A percentile compares a stretch with the other conserved stretches of the same genome.
Evolutionary conservation across 2,113 vertebrate genomes (phyloP).

Genomic region (Channa argus): DNA sequence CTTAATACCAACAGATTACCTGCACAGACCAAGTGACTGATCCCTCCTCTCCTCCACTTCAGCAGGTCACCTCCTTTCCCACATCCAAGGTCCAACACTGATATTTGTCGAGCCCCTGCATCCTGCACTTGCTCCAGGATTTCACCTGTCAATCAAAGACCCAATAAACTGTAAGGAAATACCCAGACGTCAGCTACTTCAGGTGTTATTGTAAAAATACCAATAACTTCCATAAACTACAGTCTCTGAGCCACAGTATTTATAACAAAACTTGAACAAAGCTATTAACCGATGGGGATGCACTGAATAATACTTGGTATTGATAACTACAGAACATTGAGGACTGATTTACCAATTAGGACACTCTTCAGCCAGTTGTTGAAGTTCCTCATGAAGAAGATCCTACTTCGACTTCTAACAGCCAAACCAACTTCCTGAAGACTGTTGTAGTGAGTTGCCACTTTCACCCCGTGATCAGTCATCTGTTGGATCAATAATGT

Average conservation of each 20-base stretch:
- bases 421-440: slow-evolving; percentile 92
- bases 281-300: background rate
- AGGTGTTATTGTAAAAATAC: background rate
- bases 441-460: slow-evolving; percentile 94
- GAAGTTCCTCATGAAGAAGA: slow-evolving; percentile 97
- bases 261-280: background rate
- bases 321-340: background rate
- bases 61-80: slow-evolving; percentile 98
- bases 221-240: background rate
- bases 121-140: slow-evolving; percentile 88
- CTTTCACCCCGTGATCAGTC: slow-evolving; percentile 86
- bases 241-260: background rate
- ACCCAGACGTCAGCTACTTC: background rate
- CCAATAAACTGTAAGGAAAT: background rate
- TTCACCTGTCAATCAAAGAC: slow-evolving; percentile 84
- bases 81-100: slow-evolving; percentile 95
- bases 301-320: background rate
- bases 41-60: slow-evolving; percentile 96
- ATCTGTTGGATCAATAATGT: slow-evolving; percentile 5
- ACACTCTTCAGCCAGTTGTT: slow-evolving; percentile 99
- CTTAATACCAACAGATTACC: slow-evolving; percentile 78
- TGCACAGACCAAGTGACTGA: slow-evolving; percentile 92
- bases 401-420: slow-evolving; percentile 90
- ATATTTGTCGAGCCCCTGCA: slow-evolving; percentile 72
- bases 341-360: slow-evolving; percentile 88